Evolutionary conservation across 1,140 invertebrate genomes (phyloP), one percentile per base, ranked within the genome.

Genomic region (Lordiphosa collinella): DNA sequence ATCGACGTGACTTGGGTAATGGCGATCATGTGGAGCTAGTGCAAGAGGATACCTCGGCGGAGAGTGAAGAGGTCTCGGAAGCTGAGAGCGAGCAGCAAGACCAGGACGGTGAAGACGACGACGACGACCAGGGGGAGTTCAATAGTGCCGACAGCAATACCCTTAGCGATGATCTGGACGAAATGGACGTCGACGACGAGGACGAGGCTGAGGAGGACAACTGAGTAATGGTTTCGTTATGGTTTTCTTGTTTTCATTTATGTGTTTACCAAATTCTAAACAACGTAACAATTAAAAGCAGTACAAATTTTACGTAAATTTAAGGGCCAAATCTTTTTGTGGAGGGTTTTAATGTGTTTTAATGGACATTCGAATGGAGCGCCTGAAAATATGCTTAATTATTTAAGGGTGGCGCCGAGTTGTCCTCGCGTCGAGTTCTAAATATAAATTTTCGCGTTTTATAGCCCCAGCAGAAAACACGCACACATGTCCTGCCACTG

Each of bases 361-460:
- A 70, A 60, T 63, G 75, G 76, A 61, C 70, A 70, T 58, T 43
- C 52, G 61, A 57, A 63, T 38, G 40, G 14, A 56, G 32, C 32
- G 66, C 51, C 76, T 56, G 54, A 67, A 82, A 76, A 60, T 84
- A 72, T 67, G 60, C 67, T 84, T 82, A 84, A 82, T 84, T 82
- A 82, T 82, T 84, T 54, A 82, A 84, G 84, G 69, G 54, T 64
- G 57, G 25, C 34, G 36, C 32, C 31, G 25, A 44, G 38, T 43
- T 48, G 50, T 62, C 66, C 62, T 66, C 49, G 25, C 25, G 53
- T 50, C 43, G 38, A 53, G 51, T 29, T 65, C 52, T 14, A 61
- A 70, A 80, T 75, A 84, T 82, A 82, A 57, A 82, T 84, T 84
- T 82, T 71, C 72, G 67, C 78, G 67, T 67, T 82, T 82, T 76